Evolutionary conservation across 2,797 vertebrate species (phyloP).

Genomic region (Eutrigla gurnardus): DNA sequence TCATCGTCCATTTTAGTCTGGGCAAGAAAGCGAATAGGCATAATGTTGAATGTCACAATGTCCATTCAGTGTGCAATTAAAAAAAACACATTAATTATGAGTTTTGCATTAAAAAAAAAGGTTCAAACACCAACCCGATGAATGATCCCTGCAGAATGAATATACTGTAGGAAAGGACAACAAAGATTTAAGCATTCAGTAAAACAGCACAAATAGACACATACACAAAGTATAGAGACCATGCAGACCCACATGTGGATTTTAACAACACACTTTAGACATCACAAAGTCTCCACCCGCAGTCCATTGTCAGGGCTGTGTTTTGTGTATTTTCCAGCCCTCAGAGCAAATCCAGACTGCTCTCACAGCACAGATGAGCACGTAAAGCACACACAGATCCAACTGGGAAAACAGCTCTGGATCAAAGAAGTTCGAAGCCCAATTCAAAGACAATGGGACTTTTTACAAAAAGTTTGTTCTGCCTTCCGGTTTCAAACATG

Average conservation of each 20-base stretch:
- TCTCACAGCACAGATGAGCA: background rate
- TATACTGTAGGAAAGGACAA: constrained; percentile 80
- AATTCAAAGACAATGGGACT: background rate
- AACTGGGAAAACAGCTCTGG: background rate
- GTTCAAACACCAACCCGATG: constrained; percentile 83
- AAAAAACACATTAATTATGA: background rate
- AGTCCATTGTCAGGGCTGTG: background rate
- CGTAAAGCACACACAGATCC: constrained; percentile 1
- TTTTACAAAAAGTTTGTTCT: background rate
- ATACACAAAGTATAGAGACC: background rate
- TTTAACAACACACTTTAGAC: background rate
- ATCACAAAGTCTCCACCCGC: background rate
- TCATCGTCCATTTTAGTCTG: background rate
- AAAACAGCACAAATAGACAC: background rate
- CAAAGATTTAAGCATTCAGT: background rate
- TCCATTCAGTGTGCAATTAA: background rate
- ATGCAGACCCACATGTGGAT: background rate
- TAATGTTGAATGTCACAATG: background rate
- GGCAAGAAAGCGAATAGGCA: background rate
- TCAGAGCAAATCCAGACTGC: background rate
- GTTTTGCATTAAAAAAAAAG: background rate
- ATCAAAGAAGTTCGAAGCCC: background rate
- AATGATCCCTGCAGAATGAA: constrained; percentile 88
- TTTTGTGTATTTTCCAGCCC: constrained; percentile 19
- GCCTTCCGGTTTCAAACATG: constrained; percentile 20